Base-by-base conservation (phyloP, 1,140 invertebrate genomes). In the Anastrepha obliqua region DNA sequence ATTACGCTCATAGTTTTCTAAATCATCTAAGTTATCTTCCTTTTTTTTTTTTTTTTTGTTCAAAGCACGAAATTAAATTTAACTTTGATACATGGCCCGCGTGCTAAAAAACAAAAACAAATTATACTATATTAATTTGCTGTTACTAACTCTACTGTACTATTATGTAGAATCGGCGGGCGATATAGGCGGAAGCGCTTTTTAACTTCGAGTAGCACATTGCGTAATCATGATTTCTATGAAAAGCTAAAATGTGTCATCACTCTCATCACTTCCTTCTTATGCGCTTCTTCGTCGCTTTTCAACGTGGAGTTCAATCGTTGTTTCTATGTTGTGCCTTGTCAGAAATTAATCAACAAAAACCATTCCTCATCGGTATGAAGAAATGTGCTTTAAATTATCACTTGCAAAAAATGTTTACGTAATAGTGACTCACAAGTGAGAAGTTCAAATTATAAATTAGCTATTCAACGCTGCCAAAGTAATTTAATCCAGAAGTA, bases 141-240 rank as follows among this genome's bases (percentile, higher is more conserved):
- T 62, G 9, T 62, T 62, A 17, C 15, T 4, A n/a, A 55, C 47
- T 20, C 74, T 81, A 81, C 74, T 81, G 74, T 81, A 81, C 74
- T 78, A 55, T n/a, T 39, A 13, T 20, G 15, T 39, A 39, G 20
- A 29, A 29, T 17, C 13, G 44, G 70, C 70, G 70, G 70, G 15
- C n/a, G 70, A 51, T 44, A 47, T 29, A 20, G 74, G 13, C 17
- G 44, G 74, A 81, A 81, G 8, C 44, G 39, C 55, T 70, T 87
- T 65, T 89, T 85, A 88, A 89, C 89, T 87, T 88, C 90, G 91
- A 90, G 90, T 90, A 90, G 91, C 88, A 62, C 2, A 60, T 89
- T 87, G 89, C 89, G 90, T 88, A 58, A 87, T 86, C 85, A 88
- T 90, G 59, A 62, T 15, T 81, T 81, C 74, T 81, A 20, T 58